A percentile compares a stretch with the other conserved stretches of the same genome.
Conservation (phyloP, 2,888 invertebrate species). For the Drosophila mimica region DNA sequence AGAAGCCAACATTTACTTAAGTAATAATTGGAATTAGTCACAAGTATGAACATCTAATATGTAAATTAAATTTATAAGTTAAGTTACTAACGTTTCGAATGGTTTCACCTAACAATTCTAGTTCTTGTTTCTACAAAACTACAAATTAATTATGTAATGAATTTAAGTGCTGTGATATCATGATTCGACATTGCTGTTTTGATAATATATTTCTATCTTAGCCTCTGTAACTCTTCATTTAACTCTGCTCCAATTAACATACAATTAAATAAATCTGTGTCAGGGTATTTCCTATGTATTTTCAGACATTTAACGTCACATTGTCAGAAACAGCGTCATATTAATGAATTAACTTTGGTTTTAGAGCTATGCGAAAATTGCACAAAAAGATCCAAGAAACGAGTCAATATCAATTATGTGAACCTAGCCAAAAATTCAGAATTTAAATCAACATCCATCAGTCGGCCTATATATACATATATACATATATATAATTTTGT, state of each 20-base stretch:
- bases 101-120: too few species aligned
- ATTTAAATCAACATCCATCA: conserved; percentile 33
- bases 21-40: too few species aligned
- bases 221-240: neutral
- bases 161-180: neutral
- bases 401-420: conserved; percentile 11
- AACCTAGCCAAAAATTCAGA: conserved; percentile 3
- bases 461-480: neutral
- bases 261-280: neutral
- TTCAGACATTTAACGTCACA: neutral
- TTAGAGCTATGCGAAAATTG: conserved; percentile 51
- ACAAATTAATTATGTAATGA: neutral
- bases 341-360: conserved; percentile 37
- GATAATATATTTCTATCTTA: neutral
- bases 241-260: neutral
- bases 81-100: too few species aligned
- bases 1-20: neutral
- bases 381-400: conserved; percentile 4
- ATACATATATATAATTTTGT: conserved; percentile 29
- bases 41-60: neutral
- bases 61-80: neutral
- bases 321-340: neutral
- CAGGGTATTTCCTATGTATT: neutral
- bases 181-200: neutral
- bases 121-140: neutral